Evolutionary conservation across 1,140 invertebrate species (phyloP), one percentile per base, ranked within the genome.

Genomic region (Atopsyche davidsoni): DNA sequence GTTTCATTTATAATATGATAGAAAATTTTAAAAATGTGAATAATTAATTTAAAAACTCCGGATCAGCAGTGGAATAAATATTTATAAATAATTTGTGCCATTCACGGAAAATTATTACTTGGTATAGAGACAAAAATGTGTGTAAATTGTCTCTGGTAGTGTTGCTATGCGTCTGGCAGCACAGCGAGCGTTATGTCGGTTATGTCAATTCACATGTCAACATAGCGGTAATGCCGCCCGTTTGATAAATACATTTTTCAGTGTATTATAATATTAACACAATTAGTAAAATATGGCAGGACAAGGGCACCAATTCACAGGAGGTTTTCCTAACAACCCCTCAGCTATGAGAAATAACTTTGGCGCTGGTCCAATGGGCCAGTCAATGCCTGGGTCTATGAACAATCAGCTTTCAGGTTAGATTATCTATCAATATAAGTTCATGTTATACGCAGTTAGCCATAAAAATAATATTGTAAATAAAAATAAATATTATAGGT

Each of bases 301-400:
- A 1, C 70, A 70, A 58, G 70, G 70, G 14, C 70, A 73, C 39
- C 70, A 72, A 57, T 73, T 73, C 32, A 66, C 68, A 31, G 67
- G 68, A 1, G 71, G 69, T 41, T 73, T 73, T 46, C 70, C 66
- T 48, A 64, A 60, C 4, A 70, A 68, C 51, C 60, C 67, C 18
- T 63, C 60, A 11, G 60, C 60, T 7, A 73, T 73, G 70, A 59
- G 69, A 32, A 59, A 66, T 7, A 68, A 65, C 4, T 72, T 70
- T 51, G 68, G 64, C 11, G 61, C 53, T 10, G 65, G 66, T 4
- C 68, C 70, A 3, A 70, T 72, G 70, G 61, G 64, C 4, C 62
- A 59, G 4, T 66, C 69, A 54, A 70, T 72, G 64, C 68, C 63
- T 35, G 50, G 62, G 4, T 47, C 51, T 14, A 70, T 72, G 64